Evolutionary conservation across 2,888 invertebrate genomes (phyloP), one percentile per base, ranked within the genome.

Genomic region (Harmothoe impar): DNA sequence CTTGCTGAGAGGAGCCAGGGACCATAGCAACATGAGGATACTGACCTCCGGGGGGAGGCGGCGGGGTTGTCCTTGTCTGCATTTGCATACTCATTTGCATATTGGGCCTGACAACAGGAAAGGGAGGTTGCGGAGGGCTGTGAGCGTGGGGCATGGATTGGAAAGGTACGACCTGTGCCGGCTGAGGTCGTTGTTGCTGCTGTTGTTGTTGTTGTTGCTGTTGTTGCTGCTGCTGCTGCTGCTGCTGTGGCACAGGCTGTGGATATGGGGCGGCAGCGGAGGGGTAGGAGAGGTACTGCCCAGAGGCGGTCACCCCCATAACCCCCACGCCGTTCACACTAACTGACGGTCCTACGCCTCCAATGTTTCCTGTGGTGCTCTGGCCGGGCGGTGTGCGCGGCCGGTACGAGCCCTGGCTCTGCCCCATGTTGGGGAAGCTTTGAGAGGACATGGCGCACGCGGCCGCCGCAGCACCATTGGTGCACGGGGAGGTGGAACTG

Each of bases 11-110:
- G n/a, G 89, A 56, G 15, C 68, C 72, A 25, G 85, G n/a, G 17
- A 90, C 56, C 43, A 90, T 56, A 35, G 90, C 84, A 54, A 90
- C 90, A 25, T 84, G 85, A 29, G 62, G 56, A 33, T 68, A 56
- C 51, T 85, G 85, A 15, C 84, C 43, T 15, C 54, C 84, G 7
- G 84, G 81, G 0, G 91, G 85, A 89, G 93, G 91, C 91, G 93
- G 92, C 91, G 93, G 92, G 88, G 93, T 91, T 54, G 92, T 91
- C 85, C 92, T 92, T 91, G 93, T 91, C 78, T 92, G 94, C 90
- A 94, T 92, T 91, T 93, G 94, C 94, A 94, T 93, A 93, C 93
- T 93, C 92, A 94, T 93, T 93, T 94, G 94, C 94, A 94, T 94
- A 94, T 93, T 94, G 89, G 93, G 94, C 91, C 94, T 91, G 84